A percentile compares a stretch with the other conserved stretches of the same genome.
phyloP scores from a whole-genome alignment of 2,113 vertebrate species.

The Nestor notabilis region DNA sequence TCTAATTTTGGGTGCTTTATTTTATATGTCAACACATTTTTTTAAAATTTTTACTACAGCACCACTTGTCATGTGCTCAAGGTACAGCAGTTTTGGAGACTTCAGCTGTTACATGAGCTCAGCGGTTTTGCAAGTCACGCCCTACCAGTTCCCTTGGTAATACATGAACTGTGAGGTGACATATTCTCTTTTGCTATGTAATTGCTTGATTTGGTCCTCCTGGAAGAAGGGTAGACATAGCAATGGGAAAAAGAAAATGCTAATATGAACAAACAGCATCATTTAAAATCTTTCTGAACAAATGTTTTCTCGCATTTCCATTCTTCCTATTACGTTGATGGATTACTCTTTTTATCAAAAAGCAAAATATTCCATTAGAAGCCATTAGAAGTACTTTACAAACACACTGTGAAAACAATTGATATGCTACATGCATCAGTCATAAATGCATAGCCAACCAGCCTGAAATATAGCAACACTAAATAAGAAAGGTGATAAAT shows the following conservation, averaged over 20 bases:
- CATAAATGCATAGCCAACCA: not conserved
- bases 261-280: not conserved
- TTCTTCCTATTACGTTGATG: not conserved
- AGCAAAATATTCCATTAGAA: conserved; percentile 30
- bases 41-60: not conserved
- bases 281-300: conserved; percentile 43
- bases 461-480: not conserved
- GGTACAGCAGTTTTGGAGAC: not conserved
- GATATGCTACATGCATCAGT: not conserved
- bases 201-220: not conserved
- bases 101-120: not conserved
- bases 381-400: conserved; percentile 38
- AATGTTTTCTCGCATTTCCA: not conserved
- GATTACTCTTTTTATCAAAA: conserved; percentile 30
- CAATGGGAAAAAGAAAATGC: not conserved
- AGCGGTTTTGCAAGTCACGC: not conserved
- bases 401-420: conserved; percentile 22
- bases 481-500: conserved; percentile 1
- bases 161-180: not conserved
- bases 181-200: not conserved
- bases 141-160: not conserved
- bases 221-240: not conserved
- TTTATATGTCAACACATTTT: not conserved
- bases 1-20: not conserved
- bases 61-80: not conserved